Percentiles rank a stretch among this genome's conserved stretches.
These are phyloP conservation scores for Triplophysa yarkandensis DNA, from an alignment of 2,797 vertebrate species.

Conservation along the genomic window DNA sequence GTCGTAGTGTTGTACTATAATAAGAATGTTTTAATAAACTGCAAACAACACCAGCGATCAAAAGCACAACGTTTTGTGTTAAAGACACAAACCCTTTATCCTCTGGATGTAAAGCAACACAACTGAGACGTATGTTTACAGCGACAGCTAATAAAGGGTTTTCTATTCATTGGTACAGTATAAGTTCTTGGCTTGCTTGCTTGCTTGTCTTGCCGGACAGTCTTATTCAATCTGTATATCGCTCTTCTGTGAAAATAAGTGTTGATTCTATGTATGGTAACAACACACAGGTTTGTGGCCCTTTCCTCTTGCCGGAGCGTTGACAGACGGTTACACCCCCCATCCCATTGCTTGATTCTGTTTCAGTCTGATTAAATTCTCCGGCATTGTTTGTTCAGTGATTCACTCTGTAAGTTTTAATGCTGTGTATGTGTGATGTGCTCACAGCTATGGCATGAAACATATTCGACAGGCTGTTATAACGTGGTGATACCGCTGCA, in stretches of 20 bases:
- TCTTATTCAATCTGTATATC: constrained; percentile 71
- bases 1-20: constrained; percentile 11
- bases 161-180: constrained; percentile 69
- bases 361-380: constrained; percentile 66
- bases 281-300: constrained; percentile 64
- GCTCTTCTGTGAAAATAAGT: constrained; percentile 64
- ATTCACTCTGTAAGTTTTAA: constrained; percentile 61
- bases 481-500: constrained; percentile 23
- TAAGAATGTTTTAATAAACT: constrained; percentile 30
- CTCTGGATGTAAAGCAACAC: constrained; percentile 7
- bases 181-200: constrained; percentile 67
- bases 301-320: constrained; percentile 60
- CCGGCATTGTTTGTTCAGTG: constrained; percentile 63
- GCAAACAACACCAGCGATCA: constrained; percentile 38
- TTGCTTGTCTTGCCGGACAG: constrained; percentile 71
- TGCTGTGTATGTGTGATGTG: constrained; percentile 47
- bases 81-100: constrained; percentile 25
- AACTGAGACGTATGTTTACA: constrained; percentile 14
- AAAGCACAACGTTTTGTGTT: constrained; percentile 14
- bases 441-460: constrained; percentile 70
- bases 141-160: constrained; percentile 33
- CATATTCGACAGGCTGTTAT: constrained; percentile 41
- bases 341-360: constrained; percentile 48
- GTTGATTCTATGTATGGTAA: constrained; percentile 77
- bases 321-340: constrained; percentile 65